Conservation (phyloP, 2,113 vertebrate species). For the Boulengerochromis microlepis region DNA sequence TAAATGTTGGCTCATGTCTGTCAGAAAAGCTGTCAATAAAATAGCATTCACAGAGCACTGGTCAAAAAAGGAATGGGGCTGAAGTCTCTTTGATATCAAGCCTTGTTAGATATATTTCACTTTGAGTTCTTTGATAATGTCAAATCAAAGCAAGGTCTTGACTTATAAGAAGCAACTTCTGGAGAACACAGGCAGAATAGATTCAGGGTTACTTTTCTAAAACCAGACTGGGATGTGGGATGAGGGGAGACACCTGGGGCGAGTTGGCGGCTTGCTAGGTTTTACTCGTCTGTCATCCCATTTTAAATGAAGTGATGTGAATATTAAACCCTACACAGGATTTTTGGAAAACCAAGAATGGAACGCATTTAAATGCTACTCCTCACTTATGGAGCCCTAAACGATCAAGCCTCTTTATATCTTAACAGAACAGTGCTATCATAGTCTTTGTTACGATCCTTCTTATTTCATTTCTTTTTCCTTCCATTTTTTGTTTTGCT, state of each 20-base stretch:
- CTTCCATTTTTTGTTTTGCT: background rate
- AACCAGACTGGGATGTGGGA: background rate
- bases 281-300: background rate
- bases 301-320: background rate
- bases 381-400: background rate
- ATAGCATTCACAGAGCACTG: constrained; percentile 4
- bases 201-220: background rate
- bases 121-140: constrained; percentile 62
- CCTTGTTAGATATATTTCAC: constrained; percentile 59
- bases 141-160: constrained; percentile 62
- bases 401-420: background rate
- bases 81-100: constrained; percentile 56
- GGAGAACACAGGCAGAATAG: constrained; percentile 9
- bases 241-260: constrained; percentile 6
- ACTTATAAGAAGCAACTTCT: constrained; percentile 30
- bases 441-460: background rate
- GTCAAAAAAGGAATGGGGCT: constrained; percentile 25
- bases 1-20: background rate
- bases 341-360: background rate
- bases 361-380: background rate
- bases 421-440: background rate
- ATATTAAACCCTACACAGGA: background rate
- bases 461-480: background rate
- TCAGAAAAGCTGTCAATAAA: constrained; percentile 7
- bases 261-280: background rate